These are phyloP conservation scores for Rhagophthalmus giganteus DNA, from an alignment of 2,888 invertebrate species.

Conservation along the genomic window DNA sequence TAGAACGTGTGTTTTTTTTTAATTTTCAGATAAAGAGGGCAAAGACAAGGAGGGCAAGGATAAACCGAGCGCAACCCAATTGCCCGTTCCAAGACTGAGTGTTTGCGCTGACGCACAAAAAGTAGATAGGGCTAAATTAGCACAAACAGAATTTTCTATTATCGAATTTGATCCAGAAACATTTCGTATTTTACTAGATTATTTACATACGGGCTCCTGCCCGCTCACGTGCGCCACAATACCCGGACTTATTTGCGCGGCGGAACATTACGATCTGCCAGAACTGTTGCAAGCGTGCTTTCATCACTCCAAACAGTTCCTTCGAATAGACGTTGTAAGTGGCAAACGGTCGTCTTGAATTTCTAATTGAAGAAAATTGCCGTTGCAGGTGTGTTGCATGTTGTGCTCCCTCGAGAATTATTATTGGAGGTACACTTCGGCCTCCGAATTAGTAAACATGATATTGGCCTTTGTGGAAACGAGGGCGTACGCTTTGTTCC, in stretches of 20 bases:
- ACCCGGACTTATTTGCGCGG: conserved; percentile 90
- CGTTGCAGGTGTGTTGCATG: conserved; percentile 84
- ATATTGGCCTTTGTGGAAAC: conserved; percentile 89
- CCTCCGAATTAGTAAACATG: conserved; percentile 92
- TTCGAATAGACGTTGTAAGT: conserved; percentile 85
- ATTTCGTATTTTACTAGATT: conserved; percentile 86
- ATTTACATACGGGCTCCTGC: conserved; percentile 90
- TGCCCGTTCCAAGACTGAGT: conserved; percentile 84
- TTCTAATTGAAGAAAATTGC: no score
- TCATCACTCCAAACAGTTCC: conserved; percentile 92
- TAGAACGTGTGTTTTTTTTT: no score
- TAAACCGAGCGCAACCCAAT: conserved; percentile 69
- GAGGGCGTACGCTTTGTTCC: conserved; percentile 82
- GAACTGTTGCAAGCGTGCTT: conserved; percentile 92
- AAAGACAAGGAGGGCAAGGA: conserved; percentile 80
- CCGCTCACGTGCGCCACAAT: conserved; percentile 89
- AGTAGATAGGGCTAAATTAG: conserved; percentile 87
- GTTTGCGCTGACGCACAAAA: conserved; percentile 94
- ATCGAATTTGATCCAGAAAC: conserved; percentile 95
- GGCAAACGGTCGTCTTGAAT: no score
- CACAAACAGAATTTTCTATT: conserved; percentile 93
- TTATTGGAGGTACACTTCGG: conserved; percentile 94
- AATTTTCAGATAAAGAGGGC: conserved; percentile 72
- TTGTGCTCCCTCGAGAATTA: conserved; percentile 90
- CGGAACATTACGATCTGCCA: conserved; percentile 91